A percentile compares a stretch with the other conserved stretches of the same genome.
These are phyloP conservation scores for Eucera pruinosa DNA, from an alignment of 2,888 invertebrate genomes.

Conservation along the genomic window DNA sequence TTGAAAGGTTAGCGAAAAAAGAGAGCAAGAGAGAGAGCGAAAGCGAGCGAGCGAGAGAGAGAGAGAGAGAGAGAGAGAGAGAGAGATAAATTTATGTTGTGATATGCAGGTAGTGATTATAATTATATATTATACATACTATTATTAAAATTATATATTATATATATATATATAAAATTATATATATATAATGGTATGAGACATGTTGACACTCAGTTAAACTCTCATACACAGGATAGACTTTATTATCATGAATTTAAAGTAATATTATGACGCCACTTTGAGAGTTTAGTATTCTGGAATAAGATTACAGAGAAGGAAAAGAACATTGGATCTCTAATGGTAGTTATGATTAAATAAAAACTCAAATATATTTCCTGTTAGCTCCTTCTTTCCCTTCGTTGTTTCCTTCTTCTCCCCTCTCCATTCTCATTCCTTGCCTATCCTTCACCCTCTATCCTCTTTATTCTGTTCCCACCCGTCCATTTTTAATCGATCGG, in stretches of 20 bases:
- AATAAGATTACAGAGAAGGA: conserved; percentile 69
- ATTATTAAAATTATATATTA: conserved; percentile 56
- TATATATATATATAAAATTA: conserved; percentile 69
- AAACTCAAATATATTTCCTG: conserved; percentile 81
- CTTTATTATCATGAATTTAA: conserved; percentile 82
- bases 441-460: background rate
- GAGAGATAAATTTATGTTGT: conserved; percentile 81
- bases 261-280: conserved; percentile 80
- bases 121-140: conserved; percentile 67
- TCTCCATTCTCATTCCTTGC: background rate
- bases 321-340: conserved; percentile 79
- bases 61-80: conserved; percentile 5
- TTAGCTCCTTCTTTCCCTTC: conserved; percentile 71
- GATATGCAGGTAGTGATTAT: conserved; percentile 83
- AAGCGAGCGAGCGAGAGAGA: conserved; percentile 12
- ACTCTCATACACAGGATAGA: conserved; percentile 80
- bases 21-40: conserved; percentile 21
- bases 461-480: conserved; percentile 7
- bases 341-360: conserved; percentile 80
- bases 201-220: conserved; percentile 78
- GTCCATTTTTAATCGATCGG: conserved; percentile 70
- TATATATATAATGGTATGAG: conserved; percentile 77
- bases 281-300: conserved; percentile 80
- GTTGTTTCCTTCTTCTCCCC: conserved; percentile 18
- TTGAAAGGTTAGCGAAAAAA: conserved; percentile 43